Base-by-base conservation (phyloP, 53 echinoderm and acorn worm species). In the Echinometra lucunter region DNA sequence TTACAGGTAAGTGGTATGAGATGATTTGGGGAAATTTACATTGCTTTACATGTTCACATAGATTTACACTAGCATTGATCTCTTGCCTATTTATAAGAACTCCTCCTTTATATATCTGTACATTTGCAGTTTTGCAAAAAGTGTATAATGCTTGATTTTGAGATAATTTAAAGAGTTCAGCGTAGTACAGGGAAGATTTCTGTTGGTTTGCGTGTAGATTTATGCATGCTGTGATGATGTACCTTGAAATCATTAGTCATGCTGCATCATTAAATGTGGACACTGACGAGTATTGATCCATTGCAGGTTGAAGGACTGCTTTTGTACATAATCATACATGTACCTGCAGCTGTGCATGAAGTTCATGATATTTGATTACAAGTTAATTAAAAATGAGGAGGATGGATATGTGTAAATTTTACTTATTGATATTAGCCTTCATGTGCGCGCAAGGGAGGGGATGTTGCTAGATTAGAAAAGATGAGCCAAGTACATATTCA, bases 1-100 rank as follows among this genome's bases (percentile, higher is more conserved):
- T 27, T 85, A 85, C 13, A 49, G 85, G 85, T 85, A 49, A 85
- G 85, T 47, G 85, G 85, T 85, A 28, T 49, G 11, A 30, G 81
- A 25, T 38, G 81, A 2, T 81, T 18, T 6, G 18, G 25, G 44
- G 21, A 17, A 44, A 81, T 81, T 81, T 81, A 21, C 23, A 15
- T 63, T 63, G 23, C 4, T 63, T 63, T 63, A 15, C 63, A 63
- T 63, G 63, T 56, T 56, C 13, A 56, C 13, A n/a, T 53, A 53
- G 53, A 53, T 34, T n/a, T n/a, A n/a, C n/a, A n/a, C n/a, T n/a
- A n/a, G n/a, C n/a, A n/a, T n/a, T n/a, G n/a, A n/a, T n/a, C n/a
- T n/a, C n/a, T n/a, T n/a, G n/a, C n/a, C n/a, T n/a, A n/a, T n/a
- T n/a, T n/a, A n/a, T n/a, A n/a, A n/a, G n/a, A n/a, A n/a, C n/a